phyloP scores from a whole-genome alignment of 2,888 invertebrate genomes.

The Osedax fenrisi region DNA sequence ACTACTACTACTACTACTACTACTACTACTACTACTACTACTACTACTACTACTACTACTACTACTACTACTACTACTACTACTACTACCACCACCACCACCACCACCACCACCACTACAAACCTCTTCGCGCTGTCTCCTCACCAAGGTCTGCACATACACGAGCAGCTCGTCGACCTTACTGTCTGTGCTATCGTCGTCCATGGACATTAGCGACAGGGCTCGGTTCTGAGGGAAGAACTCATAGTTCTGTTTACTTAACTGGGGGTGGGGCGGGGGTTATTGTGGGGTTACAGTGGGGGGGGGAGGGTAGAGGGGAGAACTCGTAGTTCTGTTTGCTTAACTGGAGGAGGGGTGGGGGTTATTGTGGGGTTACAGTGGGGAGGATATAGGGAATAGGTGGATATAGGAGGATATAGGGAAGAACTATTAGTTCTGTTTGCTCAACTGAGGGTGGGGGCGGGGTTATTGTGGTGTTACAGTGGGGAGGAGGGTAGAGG shows the following conservation, averaged over 20 bases:
- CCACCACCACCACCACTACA: too few relatives aligned
- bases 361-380: neutral
- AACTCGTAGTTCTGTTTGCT: conserved; percentile 48
- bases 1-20: too few relatives aligned
- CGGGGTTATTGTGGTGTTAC: neutral
- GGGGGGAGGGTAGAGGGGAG: conserved; percentile 49
- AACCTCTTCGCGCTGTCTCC: conserved; percentile 37
- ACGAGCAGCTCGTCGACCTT: conserved; percentile 37
- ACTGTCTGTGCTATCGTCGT: conserved; percentile 41
- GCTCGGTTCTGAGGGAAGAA: conserved; percentile 51
- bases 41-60: too few relatives aligned
- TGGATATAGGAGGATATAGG: conserved; percentile 49
- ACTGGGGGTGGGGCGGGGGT: conserved; percentile 26
- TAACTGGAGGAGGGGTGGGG: conserved; percentile 30
- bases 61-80: too few relatives aligned
- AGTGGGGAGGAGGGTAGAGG: too few relatives aligned
- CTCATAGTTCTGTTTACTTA: conserved; percentile 45
- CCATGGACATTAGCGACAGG: conserved; percentile 48
- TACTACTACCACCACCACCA: too few relatives aligned
- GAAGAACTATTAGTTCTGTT: conserved; percentile 50
- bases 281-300: neutral
- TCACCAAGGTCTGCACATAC: conserved; percentile 36
- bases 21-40: too few relatives aligned
- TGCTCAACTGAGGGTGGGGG: conserved; percentile 30
- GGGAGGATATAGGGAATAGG: too few relatives aligned